Conservation (phyloP, 2,113 vertebrate genomes). For the Empidonax alnorum region DNA sequence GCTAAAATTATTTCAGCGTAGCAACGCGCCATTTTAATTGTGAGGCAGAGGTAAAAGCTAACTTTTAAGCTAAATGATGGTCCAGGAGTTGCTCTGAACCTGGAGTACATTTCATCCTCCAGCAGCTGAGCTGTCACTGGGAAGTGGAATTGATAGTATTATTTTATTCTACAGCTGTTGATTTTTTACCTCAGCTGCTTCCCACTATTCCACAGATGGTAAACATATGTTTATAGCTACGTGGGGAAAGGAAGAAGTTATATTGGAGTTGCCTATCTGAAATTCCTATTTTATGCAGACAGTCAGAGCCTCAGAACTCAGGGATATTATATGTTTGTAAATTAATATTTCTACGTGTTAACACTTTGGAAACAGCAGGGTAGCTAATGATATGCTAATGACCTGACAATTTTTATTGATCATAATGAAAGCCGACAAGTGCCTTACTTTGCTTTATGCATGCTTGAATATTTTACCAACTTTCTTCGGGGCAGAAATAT, state of each 20-base stretch:
- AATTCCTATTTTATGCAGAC: constrained; percentile 67
- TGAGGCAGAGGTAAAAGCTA: not conserved
- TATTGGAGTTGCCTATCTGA: constrained; percentile 27
- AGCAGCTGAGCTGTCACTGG: constrained; percentile 61
- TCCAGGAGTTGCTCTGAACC: constrained; percentile 24
- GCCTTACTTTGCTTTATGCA: constrained; percentile 71
- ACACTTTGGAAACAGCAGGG: constrained; percentile 74
- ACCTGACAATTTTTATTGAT: constrained; percentile 80
- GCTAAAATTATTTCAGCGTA: not conserved
- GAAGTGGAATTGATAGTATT: constrained; percentile 75
- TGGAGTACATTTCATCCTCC: constrained; percentile 28
- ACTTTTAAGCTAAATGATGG: not conserved
- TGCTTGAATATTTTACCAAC: constrained; percentile 74
- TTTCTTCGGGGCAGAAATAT: constrained; percentile 72
- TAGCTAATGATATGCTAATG: constrained; percentile 80
- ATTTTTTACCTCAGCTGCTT: constrained; percentile 75
- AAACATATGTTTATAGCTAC: constrained; percentile 80
- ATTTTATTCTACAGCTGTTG: constrained; percentile 76
- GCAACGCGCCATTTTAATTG: not conserved
- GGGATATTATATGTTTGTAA: constrained; percentile 63
- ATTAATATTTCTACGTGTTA: constrained; percentile 79
- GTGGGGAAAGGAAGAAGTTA: constrained; percentile 37
- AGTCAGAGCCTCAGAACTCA: constrained; percentile 55
- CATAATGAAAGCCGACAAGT: constrained; percentile 75
- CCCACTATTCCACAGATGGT: constrained; percentile 78